Conservation (phyloP, 2,797 vertebrate species). For the Melanotaenia maccullochi region DNA sequence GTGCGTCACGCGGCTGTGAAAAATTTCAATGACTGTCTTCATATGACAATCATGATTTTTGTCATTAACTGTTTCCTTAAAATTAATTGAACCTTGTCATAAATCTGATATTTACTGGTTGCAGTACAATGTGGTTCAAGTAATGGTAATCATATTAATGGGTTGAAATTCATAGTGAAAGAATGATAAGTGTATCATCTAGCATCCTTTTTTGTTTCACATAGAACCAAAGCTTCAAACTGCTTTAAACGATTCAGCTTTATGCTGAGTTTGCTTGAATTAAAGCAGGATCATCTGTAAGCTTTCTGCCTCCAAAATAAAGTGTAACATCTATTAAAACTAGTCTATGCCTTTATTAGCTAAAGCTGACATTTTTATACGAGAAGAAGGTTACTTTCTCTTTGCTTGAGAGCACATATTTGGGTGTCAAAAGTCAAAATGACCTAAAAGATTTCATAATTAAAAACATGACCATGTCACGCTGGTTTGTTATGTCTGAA, state of each 20-base stretch:
- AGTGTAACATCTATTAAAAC: not conserved
- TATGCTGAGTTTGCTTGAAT: not conserved
- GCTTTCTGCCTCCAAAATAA: not conserved
- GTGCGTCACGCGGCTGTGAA: not conserved
- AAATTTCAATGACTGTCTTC: not conserved
- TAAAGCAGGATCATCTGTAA: not conserved
- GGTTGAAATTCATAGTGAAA: not conserved
- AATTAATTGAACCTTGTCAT: not conserved
- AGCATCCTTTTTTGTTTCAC: too few relatives aligned
- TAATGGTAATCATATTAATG: not conserved
- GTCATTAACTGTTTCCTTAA: not conserved
- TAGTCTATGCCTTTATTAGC: not conserved
- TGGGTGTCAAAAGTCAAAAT: not conserved
- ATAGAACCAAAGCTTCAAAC: not conserved
- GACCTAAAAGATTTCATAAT: not conserved
- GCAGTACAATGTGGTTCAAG: not conserved
- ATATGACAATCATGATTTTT: not conserved
- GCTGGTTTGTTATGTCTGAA: not conserved
- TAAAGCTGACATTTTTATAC: not conserved
- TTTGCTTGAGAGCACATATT: too few relatives aligned
- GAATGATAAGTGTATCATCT: too few relatives aligned
- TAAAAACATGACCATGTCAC: too few relatives aligned
- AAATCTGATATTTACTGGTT: not conserved
- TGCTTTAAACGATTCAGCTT: not conserved
- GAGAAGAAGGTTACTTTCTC: too few relatives aligned